Conservation (phyloP, 2,888 invertebrate species). For the Dryococelus australis region DNA sequence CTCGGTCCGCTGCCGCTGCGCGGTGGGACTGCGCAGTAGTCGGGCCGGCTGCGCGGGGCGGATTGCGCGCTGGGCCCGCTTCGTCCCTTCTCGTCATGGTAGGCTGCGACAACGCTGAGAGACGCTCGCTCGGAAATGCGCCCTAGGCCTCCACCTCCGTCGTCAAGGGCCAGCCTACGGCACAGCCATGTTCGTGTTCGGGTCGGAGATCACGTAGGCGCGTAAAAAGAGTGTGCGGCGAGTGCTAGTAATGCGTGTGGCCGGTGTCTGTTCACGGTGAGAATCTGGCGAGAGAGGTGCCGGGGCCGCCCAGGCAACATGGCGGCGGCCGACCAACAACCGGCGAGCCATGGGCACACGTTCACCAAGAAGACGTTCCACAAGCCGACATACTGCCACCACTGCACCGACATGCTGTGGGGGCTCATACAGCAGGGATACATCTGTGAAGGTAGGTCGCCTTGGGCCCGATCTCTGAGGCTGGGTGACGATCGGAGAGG, state of each 20-base stretch:
- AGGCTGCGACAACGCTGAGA: conserved; percentile 51
- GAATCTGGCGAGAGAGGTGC: conserved; percentile 68
- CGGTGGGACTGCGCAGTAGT: background rate
- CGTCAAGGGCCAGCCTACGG: conserved; percentile 56
- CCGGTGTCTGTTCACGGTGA: conserved; percentile 65
- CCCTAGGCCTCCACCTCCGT: conserved; percentile 56
- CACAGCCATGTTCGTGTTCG: conserved; percentile 66
- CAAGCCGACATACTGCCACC: conserved; percentile 99
- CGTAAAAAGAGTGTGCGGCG: conserved; percentile 56
- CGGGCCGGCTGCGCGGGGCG: background rate
- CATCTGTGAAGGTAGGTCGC: conserved; percentile 93
- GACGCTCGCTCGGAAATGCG: conserved; percentile 55
- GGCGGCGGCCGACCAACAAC: conserved; percentile 68
- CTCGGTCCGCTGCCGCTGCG: background rate
- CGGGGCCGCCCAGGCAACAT: conserved; percentile 66
- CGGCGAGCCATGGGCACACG: conserved; percentile 85
- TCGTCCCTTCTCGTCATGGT: conserved; percentile 50
- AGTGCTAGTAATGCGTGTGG: conserved; percentile 51
- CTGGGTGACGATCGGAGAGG: conserved; percentile 16
- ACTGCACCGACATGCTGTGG: conserved; percentile 99
- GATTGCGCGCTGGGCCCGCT: background rate
- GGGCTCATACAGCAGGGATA: conserved; percentile 99
- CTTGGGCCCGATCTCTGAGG: background rate
- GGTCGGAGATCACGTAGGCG: conserved; percentile 67
- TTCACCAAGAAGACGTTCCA: conserved; percentile 99